Evolutionary conservation across 2,113 vertebrate genomes (phyloP).

Genomic region (Menura novaehollandiae): DNA sequence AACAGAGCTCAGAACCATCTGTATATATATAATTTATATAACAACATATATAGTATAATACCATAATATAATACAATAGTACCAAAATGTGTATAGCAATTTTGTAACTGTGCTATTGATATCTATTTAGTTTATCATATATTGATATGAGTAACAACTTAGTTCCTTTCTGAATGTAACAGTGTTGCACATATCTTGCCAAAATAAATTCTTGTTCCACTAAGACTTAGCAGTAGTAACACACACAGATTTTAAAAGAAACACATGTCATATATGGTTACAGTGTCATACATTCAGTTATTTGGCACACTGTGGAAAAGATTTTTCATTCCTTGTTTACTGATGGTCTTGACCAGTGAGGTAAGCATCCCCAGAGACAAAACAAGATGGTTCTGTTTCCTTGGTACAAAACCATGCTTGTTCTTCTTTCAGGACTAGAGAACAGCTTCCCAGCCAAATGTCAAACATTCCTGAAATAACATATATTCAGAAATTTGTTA

Average conservation of each 20-base stretch:
- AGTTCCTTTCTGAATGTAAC: neutral
- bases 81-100: neutral
- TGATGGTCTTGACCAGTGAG: neutral
- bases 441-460: neutral
- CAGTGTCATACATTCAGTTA: neutral
- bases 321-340: neutral
- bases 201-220: neutral
- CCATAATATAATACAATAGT: neutral
- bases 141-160: neutral
- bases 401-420: neutral
- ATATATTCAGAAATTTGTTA: neutral
- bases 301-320: neutral
- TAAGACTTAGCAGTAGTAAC: neutral
- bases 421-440: neutral
- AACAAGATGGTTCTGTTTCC: neutral
- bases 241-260: neutral
- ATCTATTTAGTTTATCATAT: neutral
- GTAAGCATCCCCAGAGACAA: neutral
- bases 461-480: neutral
- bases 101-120: neutral
- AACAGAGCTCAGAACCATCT: neutral
- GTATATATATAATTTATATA: neutral
- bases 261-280: rapidly evolving
- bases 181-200: neutral
- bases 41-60: neutral